These are phyloP conservation scores for Leuciscus idus DNA, from an alignment of 2,113 vertebrate species.

Conservation along the genomic window DNA sequence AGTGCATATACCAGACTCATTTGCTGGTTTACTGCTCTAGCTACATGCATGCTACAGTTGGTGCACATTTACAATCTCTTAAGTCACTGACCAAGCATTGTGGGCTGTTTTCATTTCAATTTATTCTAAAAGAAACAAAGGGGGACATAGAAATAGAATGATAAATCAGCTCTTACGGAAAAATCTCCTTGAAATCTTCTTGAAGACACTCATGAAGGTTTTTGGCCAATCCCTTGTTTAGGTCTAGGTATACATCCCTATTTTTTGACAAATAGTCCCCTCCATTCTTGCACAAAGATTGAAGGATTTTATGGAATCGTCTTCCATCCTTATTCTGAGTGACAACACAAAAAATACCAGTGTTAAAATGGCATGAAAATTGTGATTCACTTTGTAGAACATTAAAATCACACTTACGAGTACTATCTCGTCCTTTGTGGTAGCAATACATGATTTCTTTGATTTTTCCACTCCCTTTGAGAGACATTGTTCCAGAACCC, in stretches of 20 bases:
- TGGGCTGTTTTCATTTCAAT: no score
- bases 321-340: not conserved
- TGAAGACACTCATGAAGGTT: not conserved
- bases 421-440: not conserved
- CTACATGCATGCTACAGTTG: no score
- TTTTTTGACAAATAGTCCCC: not conserved
- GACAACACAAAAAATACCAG: not conserved
- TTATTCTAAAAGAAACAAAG: no score
- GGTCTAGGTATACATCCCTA: not conserved
- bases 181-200: not conserved
- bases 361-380: not conserved
- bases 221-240: not conserved
- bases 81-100: no score
- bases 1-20: no score
- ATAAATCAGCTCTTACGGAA: not conserved
- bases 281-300: not conserved
- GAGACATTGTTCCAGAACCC: not conserved
- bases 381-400: no score
- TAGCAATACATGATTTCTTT: not conserved
- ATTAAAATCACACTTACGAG: not conserved
- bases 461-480: slow-evolving; percentile 2
- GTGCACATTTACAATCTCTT: no score
- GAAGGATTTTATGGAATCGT: not conserved
- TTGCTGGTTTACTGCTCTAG: no score
- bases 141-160: not conserved